Conservation (phyloP, 2,113 vertebrate species). For the Tupaia chinensis region DNA sequence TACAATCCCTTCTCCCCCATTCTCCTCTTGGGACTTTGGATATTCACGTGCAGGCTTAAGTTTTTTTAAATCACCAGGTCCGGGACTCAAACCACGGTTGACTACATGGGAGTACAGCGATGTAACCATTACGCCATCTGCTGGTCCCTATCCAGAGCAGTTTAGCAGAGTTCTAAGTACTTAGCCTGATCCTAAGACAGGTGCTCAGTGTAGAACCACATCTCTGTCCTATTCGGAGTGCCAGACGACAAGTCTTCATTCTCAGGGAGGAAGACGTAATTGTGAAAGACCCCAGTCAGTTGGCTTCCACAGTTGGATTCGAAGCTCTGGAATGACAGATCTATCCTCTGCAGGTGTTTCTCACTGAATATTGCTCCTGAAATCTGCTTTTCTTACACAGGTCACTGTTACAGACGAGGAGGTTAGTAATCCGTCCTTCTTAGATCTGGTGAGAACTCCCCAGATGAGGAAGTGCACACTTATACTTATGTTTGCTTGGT, state of each 20-base stretch:
- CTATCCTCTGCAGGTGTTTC: background rate
- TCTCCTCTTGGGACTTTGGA: too few relatives aligned
- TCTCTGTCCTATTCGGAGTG: background rate
- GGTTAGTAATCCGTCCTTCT: slow-evolving; percentile 89
- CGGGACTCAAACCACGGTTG: too few relatives aligned
- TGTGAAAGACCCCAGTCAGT: background rate
- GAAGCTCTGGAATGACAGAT: background rate
- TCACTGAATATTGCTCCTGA: slow-evolving; percentile 26
- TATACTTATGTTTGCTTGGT: slow-evolving; percentile 97
- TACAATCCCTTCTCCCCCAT: too few relatives aligned
- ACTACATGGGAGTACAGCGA: too few relatives aligned
- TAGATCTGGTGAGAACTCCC: slow-evolving; percentile 93
- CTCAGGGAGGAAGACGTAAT: background rate
- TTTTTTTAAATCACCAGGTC: too few relatives aligned
- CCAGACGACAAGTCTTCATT: background rate
- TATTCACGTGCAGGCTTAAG: too few relatives aligned
- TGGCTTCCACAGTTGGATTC: background rate
- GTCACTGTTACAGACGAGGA: slow-evolving; percentile 88
- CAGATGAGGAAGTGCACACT: slow-evolving; percentile 94
- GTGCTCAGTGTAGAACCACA: fast-evolving
- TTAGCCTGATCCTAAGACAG: background rate
- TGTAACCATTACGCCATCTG: too few relatives aligned
- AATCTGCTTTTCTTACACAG: slow-evolving; percentile 81
- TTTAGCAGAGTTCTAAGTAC: fast-evolving
- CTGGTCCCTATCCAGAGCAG: background rate